These are phyloP conservation scores for Xiphorhynchus erythropygius DNA, from an alignment of 2,797 vertebrate species.

Conservation along the genomic window DNA sequence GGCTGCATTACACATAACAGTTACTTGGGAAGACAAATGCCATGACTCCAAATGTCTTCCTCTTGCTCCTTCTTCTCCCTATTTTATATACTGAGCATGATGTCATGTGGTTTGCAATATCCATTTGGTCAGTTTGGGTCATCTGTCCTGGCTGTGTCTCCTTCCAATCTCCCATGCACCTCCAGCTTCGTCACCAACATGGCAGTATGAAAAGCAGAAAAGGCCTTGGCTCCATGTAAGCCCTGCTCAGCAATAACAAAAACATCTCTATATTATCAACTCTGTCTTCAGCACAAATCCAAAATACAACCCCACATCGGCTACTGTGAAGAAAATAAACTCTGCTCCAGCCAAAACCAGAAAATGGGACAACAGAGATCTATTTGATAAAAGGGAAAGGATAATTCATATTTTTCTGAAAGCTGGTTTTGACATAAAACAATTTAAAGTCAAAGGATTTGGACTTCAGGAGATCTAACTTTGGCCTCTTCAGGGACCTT, in stretches of 20 bases:
- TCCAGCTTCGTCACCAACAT: not conserved
- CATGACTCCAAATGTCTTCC: not conserved
- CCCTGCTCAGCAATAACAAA: not conserved
- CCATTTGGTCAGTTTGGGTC: not conserved
- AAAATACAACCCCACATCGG: not conserved
- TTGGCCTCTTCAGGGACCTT: too few relatives aligned
- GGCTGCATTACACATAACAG: not conserved
- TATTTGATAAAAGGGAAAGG: not conserved
- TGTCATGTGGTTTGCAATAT: not conserved
- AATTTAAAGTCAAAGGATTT: not conserved
- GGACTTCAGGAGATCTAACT: too few relatives aligned
- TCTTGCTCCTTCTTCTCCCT: not conserved
- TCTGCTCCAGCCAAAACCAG: not conserved
- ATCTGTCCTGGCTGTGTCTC: not conserved
- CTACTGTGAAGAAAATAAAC: not conserved
- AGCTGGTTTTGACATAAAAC: not conserved
- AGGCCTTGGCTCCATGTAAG: not conserved
- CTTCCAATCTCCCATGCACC: not conserved
- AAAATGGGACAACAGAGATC: not conserved
- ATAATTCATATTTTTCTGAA: not conserved
- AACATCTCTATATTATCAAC: not conserved
- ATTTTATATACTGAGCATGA: not conserved
- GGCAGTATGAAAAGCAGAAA: not conserved
- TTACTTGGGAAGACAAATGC: not conserved
- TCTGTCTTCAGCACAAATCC: not conserved